Evolutionary conservation across 2,797 vertebrate species (phyloP).

Genomic region (Luscinia luscinia): DNA sequence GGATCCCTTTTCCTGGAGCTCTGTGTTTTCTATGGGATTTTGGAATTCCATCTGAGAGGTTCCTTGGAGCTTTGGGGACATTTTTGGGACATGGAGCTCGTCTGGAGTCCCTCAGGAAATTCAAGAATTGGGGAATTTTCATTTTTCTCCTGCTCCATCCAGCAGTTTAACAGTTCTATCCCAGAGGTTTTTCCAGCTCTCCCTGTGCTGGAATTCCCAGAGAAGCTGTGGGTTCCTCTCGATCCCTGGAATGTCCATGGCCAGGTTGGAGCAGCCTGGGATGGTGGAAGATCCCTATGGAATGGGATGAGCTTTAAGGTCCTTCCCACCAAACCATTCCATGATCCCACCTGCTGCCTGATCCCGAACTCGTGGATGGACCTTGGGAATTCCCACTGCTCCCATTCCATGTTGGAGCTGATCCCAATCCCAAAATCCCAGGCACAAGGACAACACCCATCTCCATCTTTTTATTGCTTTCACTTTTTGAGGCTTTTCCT

Average conservation of each 20-base stretch:
- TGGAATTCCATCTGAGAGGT: not conserved
- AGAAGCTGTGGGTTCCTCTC: no score
- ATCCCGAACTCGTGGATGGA: accelerated
- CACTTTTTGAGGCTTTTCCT: not conserved
- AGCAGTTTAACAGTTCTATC: not conserved
- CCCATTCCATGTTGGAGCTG: not conserved
- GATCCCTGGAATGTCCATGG: not conserved
- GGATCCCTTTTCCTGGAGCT: not conserved
- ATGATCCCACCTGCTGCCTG: not conserved
- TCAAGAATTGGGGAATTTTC: not conserved
- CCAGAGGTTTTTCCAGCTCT: not conserved
- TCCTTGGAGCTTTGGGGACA: not conserved
- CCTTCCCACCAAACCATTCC: not conserved
- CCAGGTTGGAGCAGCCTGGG: not conserved
- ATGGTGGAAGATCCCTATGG: not conserved
- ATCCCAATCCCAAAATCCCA: not conserved
- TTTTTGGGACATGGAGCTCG: not conserved
- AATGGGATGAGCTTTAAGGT: not conserved
- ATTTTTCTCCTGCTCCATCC: not conserved
- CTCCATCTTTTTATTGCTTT: not conserved
- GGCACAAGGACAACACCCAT: not conserved
- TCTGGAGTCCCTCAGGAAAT: not conserved
- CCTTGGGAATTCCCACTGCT: not conserved
- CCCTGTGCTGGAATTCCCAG: not conserved
- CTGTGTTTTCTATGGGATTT: not conserved